Evolutionary conservation across 2,113 vertebrate species (phyloP).

Genomic region (Sinocyclocheilus maitianheensis): DNA sequence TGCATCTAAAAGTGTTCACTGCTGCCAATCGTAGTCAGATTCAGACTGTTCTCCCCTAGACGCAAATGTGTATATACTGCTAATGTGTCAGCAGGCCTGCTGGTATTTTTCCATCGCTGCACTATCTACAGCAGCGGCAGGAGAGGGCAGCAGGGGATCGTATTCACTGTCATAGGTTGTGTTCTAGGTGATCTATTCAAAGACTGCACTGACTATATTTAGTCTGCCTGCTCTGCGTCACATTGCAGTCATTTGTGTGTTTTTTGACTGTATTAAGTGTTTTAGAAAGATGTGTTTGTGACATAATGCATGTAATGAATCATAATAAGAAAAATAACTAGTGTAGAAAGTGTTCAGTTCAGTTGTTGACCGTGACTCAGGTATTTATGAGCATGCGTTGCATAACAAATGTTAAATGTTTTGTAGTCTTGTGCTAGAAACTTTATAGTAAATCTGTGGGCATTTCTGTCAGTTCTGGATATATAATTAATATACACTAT

Average conservation of each 20-base stretch:
- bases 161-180: constrained; percentile 34
- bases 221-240: constrained; percentile 17
- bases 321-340: neutral
- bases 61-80: neutral
- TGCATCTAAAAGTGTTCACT: neutral
- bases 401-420: neutral
- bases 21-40: neutral
- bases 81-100: neutral
- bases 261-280: neutral
- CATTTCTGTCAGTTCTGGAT: too few species aligned
- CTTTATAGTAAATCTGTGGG: too few species aligned
- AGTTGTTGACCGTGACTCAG: neutral
- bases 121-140: constrained; percentile 1
- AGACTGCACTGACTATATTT: constrained; percentile 50
- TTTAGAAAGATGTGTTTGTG: neutral
- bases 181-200: constrained; percentile 37
- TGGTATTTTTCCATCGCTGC: constrained; percentile 26
- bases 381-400: neutral
- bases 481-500: too few species aligned
- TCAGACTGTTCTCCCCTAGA: neutral
- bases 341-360: neutral
- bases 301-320: neutral
- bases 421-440: too few species aligned
- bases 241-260: neutral
- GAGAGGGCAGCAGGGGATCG: constrained; percentile 35